Base-by-base conservation (phyloP, 2,797 vertebrate genomes). In the Sylvilagus floridanus region DNA sequence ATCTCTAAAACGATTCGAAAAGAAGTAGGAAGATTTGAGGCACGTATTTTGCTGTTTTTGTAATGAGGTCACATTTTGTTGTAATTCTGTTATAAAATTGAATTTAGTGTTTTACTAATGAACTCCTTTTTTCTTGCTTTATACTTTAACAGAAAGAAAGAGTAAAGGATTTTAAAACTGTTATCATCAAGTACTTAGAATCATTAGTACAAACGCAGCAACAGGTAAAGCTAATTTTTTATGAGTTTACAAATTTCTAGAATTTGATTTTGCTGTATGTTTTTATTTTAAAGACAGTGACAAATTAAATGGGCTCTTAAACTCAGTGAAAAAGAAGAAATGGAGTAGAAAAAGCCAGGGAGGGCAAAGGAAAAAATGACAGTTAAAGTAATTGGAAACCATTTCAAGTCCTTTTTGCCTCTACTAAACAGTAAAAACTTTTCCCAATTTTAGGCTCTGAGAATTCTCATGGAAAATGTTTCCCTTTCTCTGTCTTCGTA, bases 1-100 rank as follows among this genome's bases (percentile, higher is more conserved):
- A 99, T 99, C 97, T 99, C 99, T 93, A 99, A 99, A 99, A 99
- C 98, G 88, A 99, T 99, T 97, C 99, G 99, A 68, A 99, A 99
- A 97, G 99, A 99, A 98, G 99, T 99, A 96, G 98, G 99, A 97
- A 98, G 99, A 98, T 99, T 99, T 96, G 99, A 99, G 99, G 99
- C 98, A 98, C 92, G 99, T 98, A 96, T 97, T 92, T 94, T 71
- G 9, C 35, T 75, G 71, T 93, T 66, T 95, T 96, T 94, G 85
- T 91, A 47, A 95, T 14, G 81, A 52, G 83, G 16, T 92, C 75
- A 89, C 66, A 66, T 95, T 95, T 90, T 95, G 37, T 19, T 96
- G 0, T 57, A 68, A 81, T 22, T 32, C 76, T 91, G 2, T 68
- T 92, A 75, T 90, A 78, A 94, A 95, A 79, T 71, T 85, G 30